Base-by-base conservation (phyloP, 2,888 invertebrate genomes). In the Drosophila maculinotata region DNA sequence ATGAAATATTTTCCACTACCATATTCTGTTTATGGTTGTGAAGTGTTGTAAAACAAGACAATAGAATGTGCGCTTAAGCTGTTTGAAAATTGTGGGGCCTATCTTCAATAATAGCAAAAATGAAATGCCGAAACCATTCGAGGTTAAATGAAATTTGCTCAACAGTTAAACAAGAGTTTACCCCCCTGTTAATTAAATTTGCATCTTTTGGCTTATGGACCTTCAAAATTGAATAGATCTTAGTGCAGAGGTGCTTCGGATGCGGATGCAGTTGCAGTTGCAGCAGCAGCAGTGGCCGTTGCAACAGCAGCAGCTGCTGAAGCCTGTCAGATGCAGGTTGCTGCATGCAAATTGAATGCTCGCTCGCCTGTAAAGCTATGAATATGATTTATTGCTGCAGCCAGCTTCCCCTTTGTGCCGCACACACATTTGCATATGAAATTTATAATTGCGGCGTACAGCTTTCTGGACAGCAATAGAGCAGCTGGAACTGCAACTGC, bases 361-460 rank as follows among this genome's bases (percentile, higher is more conserved):
- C 38, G 52, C 30, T 60, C 44, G 49, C 14, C 60, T 42, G 76
- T 45, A 49, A 76, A 59, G 67, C 79, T 70, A 79, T 78, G 79
- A 85, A 79, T 71, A 65, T 79, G 79, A 79, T 79, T 82, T 82
- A 71, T 64, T 33, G 36, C 35, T 31, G 48, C 53, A 38, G 59
- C 36, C n/a, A n/a, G n/a, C n/a, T n/a, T 52, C 52, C 36, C 42
- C 31, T 10, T 15, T 10, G 17, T n/a, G 14, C 7, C 25, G 14
- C 30, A 42, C 15, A 39, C 33, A 26, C 15, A 79, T 82, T 79
- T 85, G 72, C 82, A 79, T 79, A 82, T 63, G 48, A 65, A 85
- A 76, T 79, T 82, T 85, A 64, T 77, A 75, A 73, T 73, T 72
- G 70, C 74, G 36, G 12, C 12, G 25, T 17, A 15, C 36, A 33